Evolutionary conservation across 2,888 invertebrate genomes (phyloP).

Genomic region (Nomada hirtipes): DNA sequence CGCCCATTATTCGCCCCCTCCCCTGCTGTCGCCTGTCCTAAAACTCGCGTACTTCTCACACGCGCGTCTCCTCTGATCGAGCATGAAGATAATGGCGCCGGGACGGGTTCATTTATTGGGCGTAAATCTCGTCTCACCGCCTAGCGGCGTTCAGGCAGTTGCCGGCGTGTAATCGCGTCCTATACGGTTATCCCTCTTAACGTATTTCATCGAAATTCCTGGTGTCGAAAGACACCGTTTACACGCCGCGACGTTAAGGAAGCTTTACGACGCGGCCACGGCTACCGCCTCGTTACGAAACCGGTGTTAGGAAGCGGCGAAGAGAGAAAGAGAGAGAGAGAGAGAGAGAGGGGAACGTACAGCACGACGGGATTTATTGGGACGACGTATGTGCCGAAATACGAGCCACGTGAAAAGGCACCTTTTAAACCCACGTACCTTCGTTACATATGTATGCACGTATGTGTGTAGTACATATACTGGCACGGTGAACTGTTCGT

Average conservation of each 20-base stretch:
- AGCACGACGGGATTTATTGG: constrained; percentile 49
- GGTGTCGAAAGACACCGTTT: constrained; percentile 68
- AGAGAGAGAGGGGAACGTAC: constrained; percentile 27
- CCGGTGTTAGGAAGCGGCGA: constrained; percentile 15
- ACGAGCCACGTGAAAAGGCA: constrained; percentile 45
- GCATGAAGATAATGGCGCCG: constrained; percentile 72
- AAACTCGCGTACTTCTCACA: constrained; percentile 16
- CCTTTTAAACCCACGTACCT: not conserved
- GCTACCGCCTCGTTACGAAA: constrained; percentile 67
- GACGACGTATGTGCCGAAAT: constrained; percentile 45
- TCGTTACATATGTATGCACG: not conserved
- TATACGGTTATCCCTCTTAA: constrained; percentile 49
- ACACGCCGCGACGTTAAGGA: constrained; percentile 58
- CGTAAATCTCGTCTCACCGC: constrained; percentile 71
- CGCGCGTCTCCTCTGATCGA: constrained; percentile 68
- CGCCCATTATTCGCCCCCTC: not conserved
- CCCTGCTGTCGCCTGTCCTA: not conserved
- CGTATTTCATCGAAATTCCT: constrained; percentile 69
- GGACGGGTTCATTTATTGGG: constrained; percentile 77
- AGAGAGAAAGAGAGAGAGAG: not conserved
- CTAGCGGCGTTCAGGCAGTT: constrained; percentile 45
- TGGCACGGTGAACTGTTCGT: not conserved
- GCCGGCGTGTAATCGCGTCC: constrained; percentile 63
- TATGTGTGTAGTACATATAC: too few relatives aligned
- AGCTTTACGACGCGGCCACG: constrained; percentile 62